phyloP scores from a whole-genome alignment of 2,113 vertebrate species.

The Catagonus wagneri region DNA sequence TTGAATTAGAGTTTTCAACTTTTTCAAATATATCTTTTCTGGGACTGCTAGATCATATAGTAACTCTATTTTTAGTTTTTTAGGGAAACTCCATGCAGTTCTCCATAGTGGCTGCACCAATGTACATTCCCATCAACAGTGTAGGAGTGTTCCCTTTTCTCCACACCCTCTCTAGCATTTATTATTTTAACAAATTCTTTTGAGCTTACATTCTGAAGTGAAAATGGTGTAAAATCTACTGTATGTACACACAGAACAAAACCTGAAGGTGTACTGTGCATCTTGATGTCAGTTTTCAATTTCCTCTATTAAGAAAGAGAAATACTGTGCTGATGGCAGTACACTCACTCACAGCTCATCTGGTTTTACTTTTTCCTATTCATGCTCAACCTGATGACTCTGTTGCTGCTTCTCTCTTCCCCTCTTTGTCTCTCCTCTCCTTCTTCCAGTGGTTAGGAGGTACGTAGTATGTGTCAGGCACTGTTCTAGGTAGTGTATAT shows the following conservation, averaged over 20 bases:
- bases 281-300: constrained; percentile 10
- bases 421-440: not conserved
- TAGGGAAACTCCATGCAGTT: too few relatives aligned
- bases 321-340: not conserved
- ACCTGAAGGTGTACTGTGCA: not conserved
- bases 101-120: too few relatives aligned
- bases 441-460: not conserved
- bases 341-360: not conserved
- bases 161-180: too few relatives aligned
- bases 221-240: not conserved
- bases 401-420: not conserved
- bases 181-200: constrained; percentile 28
- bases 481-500: not conserved
- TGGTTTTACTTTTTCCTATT: not conserved
- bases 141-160: too few relatives aligned
- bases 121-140: too few relatives aligned
- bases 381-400: not conserved
- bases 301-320: not conserved
- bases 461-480: not conserved
- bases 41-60: too few relatives aligned
- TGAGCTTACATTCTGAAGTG: not conserved
- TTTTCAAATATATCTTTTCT: too few relatives aligned
- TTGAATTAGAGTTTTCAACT: too few relatives aligned
- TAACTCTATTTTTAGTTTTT: too few relatives aligned
- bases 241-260: not conserved